Evolutionary conservation across 2,888 invertebrate species (phyloP).

Genomic region (Leptinotarsa rubiginosa): DNA sequence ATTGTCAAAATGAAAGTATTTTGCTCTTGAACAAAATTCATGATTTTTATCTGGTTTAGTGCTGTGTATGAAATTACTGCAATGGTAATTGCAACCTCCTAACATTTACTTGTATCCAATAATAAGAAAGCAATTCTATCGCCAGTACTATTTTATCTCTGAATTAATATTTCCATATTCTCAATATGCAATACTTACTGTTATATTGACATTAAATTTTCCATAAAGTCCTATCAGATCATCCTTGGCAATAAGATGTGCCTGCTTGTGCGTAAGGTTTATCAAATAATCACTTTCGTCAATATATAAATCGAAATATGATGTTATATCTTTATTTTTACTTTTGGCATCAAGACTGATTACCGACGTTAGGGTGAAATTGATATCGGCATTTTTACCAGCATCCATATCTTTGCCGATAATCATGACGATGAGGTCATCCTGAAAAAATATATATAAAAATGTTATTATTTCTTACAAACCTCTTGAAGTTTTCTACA

Average conservation of each 20-base stretch:
- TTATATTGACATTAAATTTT: slow-evolving; percentile 68
- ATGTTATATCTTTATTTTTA: slow-evolving; percentile 58
- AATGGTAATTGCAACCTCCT: too few species aligned
- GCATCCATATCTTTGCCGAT: slow-evolving; percentile 49
- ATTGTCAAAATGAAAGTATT: too few species aligned
- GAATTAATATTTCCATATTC: too few species aligned
- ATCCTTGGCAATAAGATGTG: slow-evolving; percentile 66
- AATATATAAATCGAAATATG: slow-evolving; percentile 48
- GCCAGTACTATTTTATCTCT: too few species aligned
- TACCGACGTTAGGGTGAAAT: slow-evolving; percentile 58
- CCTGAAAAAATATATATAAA: slow-evolving; percentile 44
- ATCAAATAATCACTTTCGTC: slow-evolving; percentile 55
- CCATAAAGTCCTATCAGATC: slow-evolving; percentile 72
- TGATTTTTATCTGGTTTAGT: too few species aligned
- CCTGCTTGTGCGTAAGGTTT: slow-evolving; percentile 55
- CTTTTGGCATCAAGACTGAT: slow-evolving; percentile 65
- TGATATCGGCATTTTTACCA: slow-evolving; percentile 48
- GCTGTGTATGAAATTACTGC: too few species aligned
- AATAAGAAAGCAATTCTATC: too few species aligned
- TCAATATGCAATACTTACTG: slow-evolving; percentile 60
- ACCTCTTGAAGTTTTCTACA: background rate
- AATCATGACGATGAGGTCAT: slow-evolving; percentile 47
- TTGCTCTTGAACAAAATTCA: too few species aligned
- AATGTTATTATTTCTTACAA: background rate
- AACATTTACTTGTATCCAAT: too few species aligned